Evolutionary conservation across 2,113 vertebrate species (phyloP), one percentile per base, ranked within the genome.

Genomic region (Scomber scombrus): DNA sequence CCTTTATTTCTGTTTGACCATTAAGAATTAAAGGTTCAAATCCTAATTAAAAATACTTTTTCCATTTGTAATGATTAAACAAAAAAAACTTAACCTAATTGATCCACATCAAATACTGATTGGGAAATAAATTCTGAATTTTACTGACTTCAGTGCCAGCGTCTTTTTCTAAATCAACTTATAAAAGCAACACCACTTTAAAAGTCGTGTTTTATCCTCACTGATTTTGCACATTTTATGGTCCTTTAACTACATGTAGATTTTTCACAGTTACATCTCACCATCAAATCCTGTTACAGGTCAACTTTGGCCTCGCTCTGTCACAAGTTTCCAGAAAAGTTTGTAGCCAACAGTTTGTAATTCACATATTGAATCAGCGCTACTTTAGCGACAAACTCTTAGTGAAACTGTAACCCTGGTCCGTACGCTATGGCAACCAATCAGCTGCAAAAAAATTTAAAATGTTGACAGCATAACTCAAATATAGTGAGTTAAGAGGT

Each of bases 401-500:
- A 40, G n/a, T 26, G 52, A 46, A 79, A 65, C 23, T 5, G 34
- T 13, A 47, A 62, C 57, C 40, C 34, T 18, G 23, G 11, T 61
- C 47, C 3, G 23, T 45, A 76, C 56, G 78, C 55, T 54, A 82
- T 71, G 31, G 75, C 65, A 69, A 80, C 57, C 29, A 63, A 80
- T 74, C 55, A 67, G 79, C 71, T 69, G 74, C 65, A 40, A 84
- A 74, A 40, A 64, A 71, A 40, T 71, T 76, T 6, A 72, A 80
- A 78, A 81, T 5, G 60, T 55, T 26, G 63, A 91, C 86, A 90
- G 86, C 72, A 70, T 67, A 92, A 92, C 89, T 94, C 89, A 86
- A 85, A 90, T 87, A 93, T 89, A 91, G 82, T 40, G 88, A 90
- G 91, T 90, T 84, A 80, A 91, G 89, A 94, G 95, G 94, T 93